Base-by-base conservation (phyloP, 2,888 invertebrate genomes). In the Ramazzottius varieornatus region DNA sequence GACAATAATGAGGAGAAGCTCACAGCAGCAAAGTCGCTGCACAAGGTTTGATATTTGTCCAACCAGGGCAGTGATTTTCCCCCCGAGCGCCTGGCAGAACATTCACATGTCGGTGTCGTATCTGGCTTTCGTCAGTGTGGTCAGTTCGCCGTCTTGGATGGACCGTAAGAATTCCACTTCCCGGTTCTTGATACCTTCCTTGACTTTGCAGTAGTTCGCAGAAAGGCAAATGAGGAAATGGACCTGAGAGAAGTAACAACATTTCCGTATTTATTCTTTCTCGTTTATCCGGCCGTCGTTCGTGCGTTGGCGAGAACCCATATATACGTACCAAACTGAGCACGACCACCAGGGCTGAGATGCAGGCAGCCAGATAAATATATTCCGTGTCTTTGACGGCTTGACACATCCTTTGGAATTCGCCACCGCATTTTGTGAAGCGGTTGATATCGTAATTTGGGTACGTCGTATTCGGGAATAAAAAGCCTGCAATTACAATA, bases 121-220 rank as follows among this genome's bases (percentile, higher is more conserved):
- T 20, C 40, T 8, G 20, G 54, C 54, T 54, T 54, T 54, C 4
- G 54, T 54, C 54, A 54, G 54, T 24, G 29, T 29, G 8, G 20
- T 8, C 16, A 54, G 54, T 54, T 54, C 54, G 4, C 54, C 54
- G 24, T 54, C 29, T 24, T 54, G 54, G 20, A 54, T 8, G n/a
- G 54, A 54, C 54, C 24, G 54, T 8, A 54, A 29, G 29, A 16
- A 54, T n/a, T 54, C 54, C 20, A 54, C 16, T 29, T 54, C 54
- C 29, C 24, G 8, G 8, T 54, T 54, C 67, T 75, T 75, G 67
- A 73, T 73, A 16, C 74, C 72, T 46, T 72, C 72, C 67, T 72
- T 71, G 66, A 75, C 73, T 32, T 73, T 70, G n/a, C 73, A 71
- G 70, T 75, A 75, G 69, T 75, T 75, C 13, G 73, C 69, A 1